phyloP scores from a whole-genome alignment of 1,140 invertebrate genomes.

The Hylyphantes graminicola region DNA sequence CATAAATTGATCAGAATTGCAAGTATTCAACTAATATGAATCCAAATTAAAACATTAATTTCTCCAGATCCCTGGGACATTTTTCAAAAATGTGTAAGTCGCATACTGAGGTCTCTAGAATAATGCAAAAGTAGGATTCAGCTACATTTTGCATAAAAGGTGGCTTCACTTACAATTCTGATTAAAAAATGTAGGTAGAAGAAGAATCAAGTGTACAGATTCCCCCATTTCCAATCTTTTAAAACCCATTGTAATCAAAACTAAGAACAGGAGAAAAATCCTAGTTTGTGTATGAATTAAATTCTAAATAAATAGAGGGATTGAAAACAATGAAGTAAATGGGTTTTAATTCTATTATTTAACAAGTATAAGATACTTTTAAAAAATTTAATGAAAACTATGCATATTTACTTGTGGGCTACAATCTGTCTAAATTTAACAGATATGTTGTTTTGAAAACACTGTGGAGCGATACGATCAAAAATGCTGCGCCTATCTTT shows the following conservation, averaged over 20 bases:
- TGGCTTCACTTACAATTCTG: too few relatives aligned
- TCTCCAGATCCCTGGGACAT: too few relatives aligned
- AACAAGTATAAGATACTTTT: not conserved
- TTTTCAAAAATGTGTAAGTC: too few relatives aligned
- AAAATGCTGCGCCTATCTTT: constrained; percentile 67
- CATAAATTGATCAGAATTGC: too few relatives aligned
- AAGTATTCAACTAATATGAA: too few relatives aligned
- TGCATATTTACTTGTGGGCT: constrained; percentile 67
- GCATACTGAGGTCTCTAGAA: too few relatives aligned
- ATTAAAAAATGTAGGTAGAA: too few relatives aligned
- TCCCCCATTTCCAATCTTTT: not conserved
- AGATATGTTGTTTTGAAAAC: constrained; percentile 68
- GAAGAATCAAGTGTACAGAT: too few relatives aligned
- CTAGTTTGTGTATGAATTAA: not conserved
- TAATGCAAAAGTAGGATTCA: too few relatives aligned
- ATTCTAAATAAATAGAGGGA: not conserved
- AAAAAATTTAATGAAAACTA: constrained; percentile 2
- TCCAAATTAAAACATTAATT: too few relatives aligned
- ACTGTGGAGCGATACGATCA: constrained; percentile 63
- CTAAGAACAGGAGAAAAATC: not conserved
- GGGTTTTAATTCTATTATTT: not conserved
- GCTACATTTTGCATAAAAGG: too few relatives aligned
- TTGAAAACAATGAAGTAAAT: too few relatives aligned
- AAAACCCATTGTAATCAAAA: not conserved
- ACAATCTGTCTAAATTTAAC: constrained; percentile 66